phyloP scores from a whole-genome alignment of 2,888 invertebrate species.

The Neoscelio sp. region DNA sequence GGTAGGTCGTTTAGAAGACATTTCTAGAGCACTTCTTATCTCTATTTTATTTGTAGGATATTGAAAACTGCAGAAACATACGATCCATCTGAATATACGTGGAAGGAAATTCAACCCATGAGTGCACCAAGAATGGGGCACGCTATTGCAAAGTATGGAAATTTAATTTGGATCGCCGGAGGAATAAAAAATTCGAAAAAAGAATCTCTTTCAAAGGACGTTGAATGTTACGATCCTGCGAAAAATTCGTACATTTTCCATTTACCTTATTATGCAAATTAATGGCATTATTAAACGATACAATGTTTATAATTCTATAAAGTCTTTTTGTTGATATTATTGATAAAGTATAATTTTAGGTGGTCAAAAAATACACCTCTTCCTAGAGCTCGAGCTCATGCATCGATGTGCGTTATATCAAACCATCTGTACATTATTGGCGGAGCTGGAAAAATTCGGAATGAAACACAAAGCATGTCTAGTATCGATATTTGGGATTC shows the following conservation, averaged over 20 bases:
- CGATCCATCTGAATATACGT: conserved; percentile 85
- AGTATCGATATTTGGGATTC: conserved; percentile 87
- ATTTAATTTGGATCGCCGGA: conserved; percentile 90
- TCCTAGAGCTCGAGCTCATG: conserved; percentile 78
- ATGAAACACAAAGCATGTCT: conserved; percentile 84
- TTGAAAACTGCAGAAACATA: conserved; percentile 87
- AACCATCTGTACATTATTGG: conserved; percentile 88
- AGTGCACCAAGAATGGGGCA: conserved; percentile 86
- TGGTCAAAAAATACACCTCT: conserved; percentile 75
- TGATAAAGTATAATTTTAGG: conserved; percentile 67
- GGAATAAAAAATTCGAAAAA: conserved; percentile 87
- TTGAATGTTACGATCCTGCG: conserved; percentile 87
- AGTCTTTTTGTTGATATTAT: not conserved
- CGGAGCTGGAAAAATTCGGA: conserved; percentile 85
- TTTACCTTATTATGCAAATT: not conserved
- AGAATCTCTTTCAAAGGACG: conserved; percentile 85
- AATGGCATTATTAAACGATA: no score
- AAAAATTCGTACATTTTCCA: conserved; percentile 84
- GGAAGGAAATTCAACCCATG: conserved; percentile 86
- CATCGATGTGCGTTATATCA: conserved; percentile 76
- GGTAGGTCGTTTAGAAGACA: no score
- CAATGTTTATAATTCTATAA: not conserved
- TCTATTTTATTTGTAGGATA: conserved; percentile 82
- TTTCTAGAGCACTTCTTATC: not conserved
- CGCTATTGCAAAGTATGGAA: conserved; percentile 86